A percentile compares a stretch with the other conserved stretches of the same genome.
These are phyloP conservation scores for Acestrorhynchus altus DNA, from an alignment of 2,797 vertebrate species.

Conservation along the genomic window DNA sequence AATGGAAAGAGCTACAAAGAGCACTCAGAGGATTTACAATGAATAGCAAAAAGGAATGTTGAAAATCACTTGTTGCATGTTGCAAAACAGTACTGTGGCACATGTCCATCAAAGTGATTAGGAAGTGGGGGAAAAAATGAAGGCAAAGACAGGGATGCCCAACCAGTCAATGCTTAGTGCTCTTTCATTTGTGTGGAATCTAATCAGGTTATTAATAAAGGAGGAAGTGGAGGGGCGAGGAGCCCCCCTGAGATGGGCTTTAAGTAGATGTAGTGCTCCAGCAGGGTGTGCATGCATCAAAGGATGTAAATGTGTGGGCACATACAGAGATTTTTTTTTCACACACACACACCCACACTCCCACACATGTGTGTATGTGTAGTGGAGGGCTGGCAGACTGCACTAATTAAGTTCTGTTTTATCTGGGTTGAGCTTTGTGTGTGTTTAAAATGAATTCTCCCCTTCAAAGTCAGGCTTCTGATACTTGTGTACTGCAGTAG, in stretches of 20 bases:
- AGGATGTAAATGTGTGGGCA: constrained; percentile 22
- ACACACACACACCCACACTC: constrained; percentile 19
- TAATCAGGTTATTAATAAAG: constrained; percentile 41
- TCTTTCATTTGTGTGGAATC: constrained; percentile 28
- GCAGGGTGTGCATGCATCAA: constrained; percentile 19
- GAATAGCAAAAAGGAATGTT: neutral
- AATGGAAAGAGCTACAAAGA: neutral
- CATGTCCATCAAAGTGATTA: neutral
- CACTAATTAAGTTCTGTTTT: constrained; percentile 21
- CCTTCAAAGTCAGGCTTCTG: constrained; percentile 15
- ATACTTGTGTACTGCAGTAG: constrained; percentile 1
- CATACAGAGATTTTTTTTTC: neutral
- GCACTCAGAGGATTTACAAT: too few relatives aligned
- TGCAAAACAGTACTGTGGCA: neutral
- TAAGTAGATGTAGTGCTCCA: constrained; percentile 21
- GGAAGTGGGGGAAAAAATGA: neutral
- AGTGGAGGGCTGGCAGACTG: constrained; percentile 5
- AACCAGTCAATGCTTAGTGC: constrained; percentile 19
- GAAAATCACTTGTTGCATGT: neutral
- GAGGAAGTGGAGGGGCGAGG: constrained; percentile 13
- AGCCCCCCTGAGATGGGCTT: constrained; percentile 7
- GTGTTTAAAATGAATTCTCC: constrained; percentile 28
- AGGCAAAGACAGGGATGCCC: constrained; percentile 1
- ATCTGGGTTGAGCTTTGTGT: constrained; percentile 22
- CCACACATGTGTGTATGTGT: neutral